Percentiles rank a stretch among this genome's conserved stretches.
Evolutionary conservation across 2,113 vertebrate species (phyloP).

Genomic region (Trochalopteron elliotii): DNA sequence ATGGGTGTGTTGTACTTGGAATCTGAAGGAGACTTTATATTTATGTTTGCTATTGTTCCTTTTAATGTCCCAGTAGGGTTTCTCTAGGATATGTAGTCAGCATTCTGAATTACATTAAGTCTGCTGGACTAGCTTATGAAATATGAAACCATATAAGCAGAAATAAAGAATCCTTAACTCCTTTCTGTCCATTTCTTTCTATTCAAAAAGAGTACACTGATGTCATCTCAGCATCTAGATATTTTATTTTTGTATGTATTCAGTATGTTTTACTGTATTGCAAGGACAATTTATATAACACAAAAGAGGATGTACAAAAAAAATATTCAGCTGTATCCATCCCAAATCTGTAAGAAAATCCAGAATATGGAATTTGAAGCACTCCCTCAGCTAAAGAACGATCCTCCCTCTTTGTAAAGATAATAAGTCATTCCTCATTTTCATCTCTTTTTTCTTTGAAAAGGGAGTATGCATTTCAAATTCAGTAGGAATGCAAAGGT

Average conservation of each 20-base stretch:
- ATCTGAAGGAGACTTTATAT: background rate
- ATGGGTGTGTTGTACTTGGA: background rate
- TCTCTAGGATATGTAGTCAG: background rate
- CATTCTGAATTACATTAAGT: slow-evolving; percentile 21
- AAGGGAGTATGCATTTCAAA: background rate
- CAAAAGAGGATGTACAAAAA: background rate
- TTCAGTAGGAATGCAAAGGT: background rate
- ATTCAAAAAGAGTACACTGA: background rate
- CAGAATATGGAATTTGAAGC: background rate
- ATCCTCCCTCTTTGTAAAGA: background rate
- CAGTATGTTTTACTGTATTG: background rate
- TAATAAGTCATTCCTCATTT: background rate
- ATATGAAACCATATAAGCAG: background rate
- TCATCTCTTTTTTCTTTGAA: background rate
- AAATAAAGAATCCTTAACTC: background rate
- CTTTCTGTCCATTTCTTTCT: background rate
- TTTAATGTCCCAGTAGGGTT: background rate
- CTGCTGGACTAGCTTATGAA: background rate
- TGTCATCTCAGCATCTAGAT: background rate
- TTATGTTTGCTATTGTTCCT: slow-evolving; percentile 24
- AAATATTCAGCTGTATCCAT: background rate
- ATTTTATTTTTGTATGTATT: background rate
- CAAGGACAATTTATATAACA: background rate
- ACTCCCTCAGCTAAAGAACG: background rate
- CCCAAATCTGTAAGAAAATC: background rate